A percentile compares a stretch with the other conserved stretches of the same genome.
These are phyloP conservation scores for Cyprinodon brontotheroides DNA, from an alignment of 2,113 vertebrate species.

Conservation along the genomic window DNA sequence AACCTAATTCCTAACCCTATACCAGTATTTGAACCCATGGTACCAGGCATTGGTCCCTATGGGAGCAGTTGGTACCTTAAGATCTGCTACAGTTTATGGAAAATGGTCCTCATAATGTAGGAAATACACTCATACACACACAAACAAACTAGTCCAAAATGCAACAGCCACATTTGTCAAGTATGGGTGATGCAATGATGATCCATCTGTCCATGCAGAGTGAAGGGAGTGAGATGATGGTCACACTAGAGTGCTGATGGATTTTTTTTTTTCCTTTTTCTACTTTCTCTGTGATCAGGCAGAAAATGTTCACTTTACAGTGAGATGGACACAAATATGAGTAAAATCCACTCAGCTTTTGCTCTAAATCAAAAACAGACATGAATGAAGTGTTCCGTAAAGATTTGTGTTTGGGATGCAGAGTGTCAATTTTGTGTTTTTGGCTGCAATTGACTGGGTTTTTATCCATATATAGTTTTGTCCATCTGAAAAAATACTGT, in stretches of 20 bases:
- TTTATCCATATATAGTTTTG: slow-evolving; percentile 39
- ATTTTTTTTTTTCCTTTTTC: slow-evolving; percentile 24
- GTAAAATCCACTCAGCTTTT: slow-evolving; percentile 66
- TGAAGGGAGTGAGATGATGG: slow-evolving; percentile 56
- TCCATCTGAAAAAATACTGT: slow-evolving; percentile 34
- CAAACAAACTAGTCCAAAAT: slow-evolving; percentile 10
- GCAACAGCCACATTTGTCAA: slow-evolving; percentile 56
- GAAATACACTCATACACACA: background rate
- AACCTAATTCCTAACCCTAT: too few relatives aligned
- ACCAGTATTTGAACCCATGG: too few relatives aligned
- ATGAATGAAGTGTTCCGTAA: slow-evolving; percentile 28
- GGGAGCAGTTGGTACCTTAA: too few relatives aligned
- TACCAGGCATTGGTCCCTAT: too few relatives aligned
- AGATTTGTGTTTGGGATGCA: slow-evolving; percentile 20
- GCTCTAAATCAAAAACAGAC: slow-evolving; percentile 45
- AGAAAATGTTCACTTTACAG: slow-evolving; percentile 23
- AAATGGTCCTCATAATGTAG: too few relatives aligned
- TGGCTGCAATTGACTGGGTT: slow-evolving; percentile 17
- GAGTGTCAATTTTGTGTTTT: slow-evolving; percentile 12
- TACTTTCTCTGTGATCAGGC: slow-evolving; percentile 36
- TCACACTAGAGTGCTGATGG: slow-evolving; percentile 59
- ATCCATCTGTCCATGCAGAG: slow-evolving; percentile 76
- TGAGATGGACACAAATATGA: background rate
- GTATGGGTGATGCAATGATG: slow-evolving; percentile 56
- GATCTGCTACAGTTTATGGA: too few relatives aligned